Evolutionary conservation across 2,888 invertebrate genomes (phyloP), one percentile per base, ranked within the genome.

Genomic region (Drymonia ruficornis): DNA sequence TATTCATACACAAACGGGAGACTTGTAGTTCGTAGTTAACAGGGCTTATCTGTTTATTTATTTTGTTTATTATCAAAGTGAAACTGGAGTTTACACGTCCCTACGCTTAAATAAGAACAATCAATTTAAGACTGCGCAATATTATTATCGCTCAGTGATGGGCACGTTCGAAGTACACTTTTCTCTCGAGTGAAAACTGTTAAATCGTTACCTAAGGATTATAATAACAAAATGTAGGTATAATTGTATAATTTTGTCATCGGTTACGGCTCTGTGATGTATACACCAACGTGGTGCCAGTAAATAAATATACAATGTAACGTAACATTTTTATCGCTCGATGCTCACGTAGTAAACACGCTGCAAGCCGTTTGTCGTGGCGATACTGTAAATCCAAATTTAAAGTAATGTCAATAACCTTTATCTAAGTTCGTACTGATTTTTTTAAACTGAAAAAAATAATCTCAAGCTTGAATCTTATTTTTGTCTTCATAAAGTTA

Each of bases 251-350:
- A 23, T 23, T 23, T 23, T 23, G 7, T 23, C 23, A 23, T 23
- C 23, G 7, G 1, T 23, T 23, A 6, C 38, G 38, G 38, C 38
- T 38, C 40, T 16, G 15, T 13, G 16, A 40, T 40, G 5, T 40
- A 16, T 16, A 36, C 16, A 40, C 16, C 2, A 40, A 16, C 0
- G 15, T 9, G 16, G 53, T 38, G 47, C 29, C 45, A 53, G 53
- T 52, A 52, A 65, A 62, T 59, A 59, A 54, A 52, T 50, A 55
- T 44, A 47, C 56, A 52, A 52, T 62, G 62, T 56, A 23, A 56
- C 45, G 47, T 43, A 29, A 46, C 9, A 0, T 46, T 46, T 29
- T 29, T 46, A 46, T 46, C 46, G 16, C n/a, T 7, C 8, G 29
- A 46, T 29, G 16, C 16, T 29, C 29, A 46, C 29, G 46, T 29